Percentiles rank a stretch among this genome's conserved stretches.
Conservation (phyloP, 2,797 vertebrate genomes). For the Gallinago solitaria region DNA sequence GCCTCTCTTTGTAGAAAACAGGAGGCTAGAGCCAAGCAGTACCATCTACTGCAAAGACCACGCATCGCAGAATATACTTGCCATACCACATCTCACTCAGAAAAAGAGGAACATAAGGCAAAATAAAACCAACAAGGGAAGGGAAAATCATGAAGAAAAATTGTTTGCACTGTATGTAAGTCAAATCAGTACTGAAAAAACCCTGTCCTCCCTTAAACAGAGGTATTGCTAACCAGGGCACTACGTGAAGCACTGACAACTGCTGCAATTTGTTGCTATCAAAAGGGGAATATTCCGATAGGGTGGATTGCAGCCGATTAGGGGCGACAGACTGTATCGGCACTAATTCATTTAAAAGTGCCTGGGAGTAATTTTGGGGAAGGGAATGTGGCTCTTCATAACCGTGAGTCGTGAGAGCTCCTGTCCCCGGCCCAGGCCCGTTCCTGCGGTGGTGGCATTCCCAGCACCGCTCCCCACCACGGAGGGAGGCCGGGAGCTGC, state of each 20-base stretch:
- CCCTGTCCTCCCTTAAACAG: not conserved
- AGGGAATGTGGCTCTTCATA: not conserved
- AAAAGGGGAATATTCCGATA: not conserved
- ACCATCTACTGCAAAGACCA: not conserved
- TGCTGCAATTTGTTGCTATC: not conserved
- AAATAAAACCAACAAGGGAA: not conserved
- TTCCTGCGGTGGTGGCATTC: not conserved
- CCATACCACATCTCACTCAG: not conserved
- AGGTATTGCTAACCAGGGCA: not conserved
- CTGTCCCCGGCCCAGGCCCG: not conserved
- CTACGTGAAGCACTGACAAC: not conserved
- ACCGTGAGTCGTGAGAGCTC: not conserved
- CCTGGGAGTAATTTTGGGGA: not conserved
- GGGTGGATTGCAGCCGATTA: not conserved
- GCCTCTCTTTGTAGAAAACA: not conserved
- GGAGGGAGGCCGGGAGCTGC: not conserved
- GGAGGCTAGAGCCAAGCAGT: not conserved
- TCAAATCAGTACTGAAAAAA: not conserved
- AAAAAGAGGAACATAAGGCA: not conserved
- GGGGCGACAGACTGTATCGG: not conserved
- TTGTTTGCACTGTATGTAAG: not conserved
- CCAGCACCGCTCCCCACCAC: not conserved
- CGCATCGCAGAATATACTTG: not conserved
- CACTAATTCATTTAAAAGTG: not conserved
- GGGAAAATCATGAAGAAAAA: not conserved